Evolutionary conservation across 2,797 vertebrate genomes (phyloP).

Genomic region (Aplochiton taeniatus): DNA sequence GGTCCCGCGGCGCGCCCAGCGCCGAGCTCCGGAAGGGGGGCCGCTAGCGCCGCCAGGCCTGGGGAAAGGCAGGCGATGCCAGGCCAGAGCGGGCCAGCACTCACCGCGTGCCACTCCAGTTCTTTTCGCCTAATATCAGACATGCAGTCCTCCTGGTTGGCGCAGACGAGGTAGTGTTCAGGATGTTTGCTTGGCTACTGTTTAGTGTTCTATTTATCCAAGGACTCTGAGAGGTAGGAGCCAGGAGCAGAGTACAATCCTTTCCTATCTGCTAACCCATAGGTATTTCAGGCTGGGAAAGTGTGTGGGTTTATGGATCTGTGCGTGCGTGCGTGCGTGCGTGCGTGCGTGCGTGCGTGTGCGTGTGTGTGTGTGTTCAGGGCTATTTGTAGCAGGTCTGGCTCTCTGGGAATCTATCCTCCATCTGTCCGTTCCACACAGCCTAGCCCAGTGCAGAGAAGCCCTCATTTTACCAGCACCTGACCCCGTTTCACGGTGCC

Average conservation of each 20-base stretch:
- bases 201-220: too few relatives aligned
- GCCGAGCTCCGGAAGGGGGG: constrained; percentile 29
- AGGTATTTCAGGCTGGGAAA: too few relatives aligned
- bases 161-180: too few relatives aligned
- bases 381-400: constrained; percentile 74
- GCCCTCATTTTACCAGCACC: constrained; percentile 65
- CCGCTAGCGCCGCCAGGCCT: constrained; percentile 20
- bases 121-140: neutral
- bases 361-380: constrained; percentile 39
- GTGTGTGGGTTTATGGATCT: neutral
- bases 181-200: too few relatives aligned
- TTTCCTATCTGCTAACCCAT: too few relatives aligned
- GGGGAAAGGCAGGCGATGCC: constrained; percentile 13
- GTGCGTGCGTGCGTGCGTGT: constrained; percentile 15
- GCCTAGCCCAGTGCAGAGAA: constrained; percentile 45
- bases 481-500: constrained; percentile 58
- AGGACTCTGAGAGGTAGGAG: too few relatives aligned
- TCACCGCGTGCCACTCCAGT: neutral
- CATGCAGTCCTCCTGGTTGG: neutral
- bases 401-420: constrained; percentile 71
- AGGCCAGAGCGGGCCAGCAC: constrained; percentile 25
- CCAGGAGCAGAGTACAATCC: too few relatives aligned
- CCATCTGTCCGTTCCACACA: constrained; percentile 71
- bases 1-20: constrained; percentile 40
- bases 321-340: constrained; percentile 15